A percentile compares a stretch with the other conserved stretches of the same genome.
These are phyloP conservation scores for Pavo muticus DNA, from an alignment of 2,113 vertebrate genomes.

Conservation along the genomic window DNA sequence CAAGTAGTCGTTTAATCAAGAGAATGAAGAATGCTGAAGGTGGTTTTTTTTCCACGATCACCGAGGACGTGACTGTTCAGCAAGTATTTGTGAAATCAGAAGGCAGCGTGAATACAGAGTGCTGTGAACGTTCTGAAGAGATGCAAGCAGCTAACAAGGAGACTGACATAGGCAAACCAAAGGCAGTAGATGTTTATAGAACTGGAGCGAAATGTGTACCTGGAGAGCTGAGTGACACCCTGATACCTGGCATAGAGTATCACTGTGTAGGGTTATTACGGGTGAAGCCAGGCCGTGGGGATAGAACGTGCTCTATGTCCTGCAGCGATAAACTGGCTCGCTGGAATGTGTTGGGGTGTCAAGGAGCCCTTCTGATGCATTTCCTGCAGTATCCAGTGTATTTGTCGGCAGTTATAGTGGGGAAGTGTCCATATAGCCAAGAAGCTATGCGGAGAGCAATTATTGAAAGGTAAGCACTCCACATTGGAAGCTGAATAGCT, in stretches of 20 bases:
- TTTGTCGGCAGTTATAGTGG: conserved; percentile 86
- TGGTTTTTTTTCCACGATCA: neutral
- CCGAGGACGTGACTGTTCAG: neutral
- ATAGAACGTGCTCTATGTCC: conserved; percentile 90
- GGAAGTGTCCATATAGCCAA: conserved; percentile 87
- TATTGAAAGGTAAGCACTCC: conserved; percentile 77
- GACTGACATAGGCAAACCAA: neutral
- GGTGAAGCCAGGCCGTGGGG: conserved; percentile 93
- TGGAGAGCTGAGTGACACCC: conserved; percentile 79
- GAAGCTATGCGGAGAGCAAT: conserved; percentile 87
- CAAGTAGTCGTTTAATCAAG: conserved; percentile 37
- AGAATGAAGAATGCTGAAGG: conserved; percentile 33
- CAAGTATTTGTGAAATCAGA: neutral
- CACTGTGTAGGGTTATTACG: conserved; percentile 87
- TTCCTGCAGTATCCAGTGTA: conserved; percentile 90
- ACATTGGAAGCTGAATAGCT: neutral
- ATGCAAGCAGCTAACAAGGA: neutral
- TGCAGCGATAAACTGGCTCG: conserved; percentile 94
- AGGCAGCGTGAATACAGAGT: neutral
- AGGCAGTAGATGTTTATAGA: conserved; percentile 82
- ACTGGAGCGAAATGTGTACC: conserved; percentile 95
- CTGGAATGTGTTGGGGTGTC: conserved; percentile 91
- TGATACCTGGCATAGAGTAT: conserved; percentile 79
- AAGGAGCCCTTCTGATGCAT: conserved; percentile 93
- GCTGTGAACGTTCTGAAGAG: neutral